These are phyloP conservation scores for Pardalotus punctatus DNA, from an alignment of 2,113 vertebrate genomes.

Conservation along the genomic window DNA sequence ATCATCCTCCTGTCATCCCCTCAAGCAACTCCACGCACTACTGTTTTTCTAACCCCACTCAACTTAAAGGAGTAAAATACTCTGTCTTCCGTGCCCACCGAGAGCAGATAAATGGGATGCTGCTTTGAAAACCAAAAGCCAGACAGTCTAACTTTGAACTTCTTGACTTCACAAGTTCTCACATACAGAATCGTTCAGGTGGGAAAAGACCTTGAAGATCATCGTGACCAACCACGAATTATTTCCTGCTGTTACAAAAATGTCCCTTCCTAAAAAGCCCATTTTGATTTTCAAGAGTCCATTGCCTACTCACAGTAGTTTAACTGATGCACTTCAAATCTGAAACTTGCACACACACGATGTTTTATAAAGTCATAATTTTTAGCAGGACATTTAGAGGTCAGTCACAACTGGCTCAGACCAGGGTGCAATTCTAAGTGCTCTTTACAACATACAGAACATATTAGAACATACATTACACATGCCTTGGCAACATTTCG, in stretches of 20 bases:
- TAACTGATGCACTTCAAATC: too few relatives aligned
- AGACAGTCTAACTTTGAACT: not conserved
- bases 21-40: not conserved
- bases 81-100: not conserved
- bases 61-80: not conserved
- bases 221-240: fast-evolving
- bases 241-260: not conserved
- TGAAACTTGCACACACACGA: not conserved
- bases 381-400: not conserved
- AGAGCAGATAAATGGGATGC: not conserved
- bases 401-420: not conserved
- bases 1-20: not conserved
- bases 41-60: not conserved
- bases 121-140: not conserved
- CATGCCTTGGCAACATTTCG: fast-evolving
- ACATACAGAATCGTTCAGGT: not conserved
- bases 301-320: not conserved
- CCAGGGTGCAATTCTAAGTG: too few relatives aligned
- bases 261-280: not conserved
- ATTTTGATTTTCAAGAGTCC: not conserved
- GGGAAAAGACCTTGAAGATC: not conserved
- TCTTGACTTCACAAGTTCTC: not conserved
- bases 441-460: not conserved
- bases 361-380: fast-evolving
- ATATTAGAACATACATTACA: fast-evolving